Evolutionary conservation across 2,797 vertebrate genomes (phyloP), one percentile per base, ranked within the genome.

Genomic region (Toxotes lorentzi): DNA sequence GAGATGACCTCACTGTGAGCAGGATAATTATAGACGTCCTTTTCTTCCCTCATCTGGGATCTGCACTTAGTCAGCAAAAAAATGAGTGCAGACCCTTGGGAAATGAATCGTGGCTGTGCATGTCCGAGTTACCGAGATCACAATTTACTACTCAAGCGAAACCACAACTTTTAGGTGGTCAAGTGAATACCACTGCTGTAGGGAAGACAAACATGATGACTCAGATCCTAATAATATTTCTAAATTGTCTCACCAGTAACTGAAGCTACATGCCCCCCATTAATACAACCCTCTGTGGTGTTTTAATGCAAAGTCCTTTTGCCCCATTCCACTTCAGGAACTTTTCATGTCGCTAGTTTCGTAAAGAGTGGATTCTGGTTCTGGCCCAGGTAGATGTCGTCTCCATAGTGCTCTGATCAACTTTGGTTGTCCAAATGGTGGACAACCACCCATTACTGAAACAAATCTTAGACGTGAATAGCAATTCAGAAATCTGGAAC

Each of bases 1-100:
- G 45, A 48, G 53, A 73, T 89, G 73, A 89, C 24, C 51, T 91
- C 90, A 93, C 62, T 9, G 2, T 12, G 51, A 64, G 60, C 40
- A 54, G 45, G 56, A 68, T 73, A 85, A 85, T 87, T 71, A 81
- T 13, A 50, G 7, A 9, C 9, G 53, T 24, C 17, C 16, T 13
- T 2, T 50, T 32, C 19, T 69, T 54, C 41, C 61, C 38, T 48
- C 40, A 21, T 43, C 48, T 68, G 63, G 7, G 58, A 84, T 91
- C 84, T 89, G 84, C 74, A 34, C 78, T 75, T 66, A 40, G 70
- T 88, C 85, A 82, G 85, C 83, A 75, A 23, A 86, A 72, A 76
- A 32, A 23, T 45, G 17, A 84, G 24, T 14, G 27, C 40, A 66
- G 43, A 58, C 32, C 13, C 3, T 61, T 30, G 5, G 11, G 34